Base-by-base conservation (phyloP, 2,797 vertebrate genomes). In the Philypnodon macrostomus region DNA sequence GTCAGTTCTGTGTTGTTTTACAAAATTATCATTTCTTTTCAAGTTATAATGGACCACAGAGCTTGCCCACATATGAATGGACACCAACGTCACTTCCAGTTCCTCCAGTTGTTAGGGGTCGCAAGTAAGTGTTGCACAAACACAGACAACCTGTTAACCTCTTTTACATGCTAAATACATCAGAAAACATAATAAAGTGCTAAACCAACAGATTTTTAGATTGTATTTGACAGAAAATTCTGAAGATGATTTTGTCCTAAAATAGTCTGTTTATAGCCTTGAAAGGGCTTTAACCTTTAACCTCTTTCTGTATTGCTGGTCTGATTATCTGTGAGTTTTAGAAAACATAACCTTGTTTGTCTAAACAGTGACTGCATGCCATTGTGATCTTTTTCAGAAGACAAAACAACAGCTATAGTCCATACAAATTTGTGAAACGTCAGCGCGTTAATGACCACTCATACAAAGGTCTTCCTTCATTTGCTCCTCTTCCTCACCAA, bases 341-440 rank as follows among this genome's bases (percentile, higher is more conserved):
- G 16, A 19, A 11, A 21, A 8, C 7, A 5, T 12, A 44, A 11
- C 4, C 4, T 10, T 11, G 17, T 7, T 12, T 3, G 5, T n/a
- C 26, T 24, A 10, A 24, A 23, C 31, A 23, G 24, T 15, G 2
- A 7, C 4, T 15, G 14, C 14, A 16, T 33, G 16, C 26, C 32
- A 8, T 47, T 4, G 9, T 60, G 59, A 1, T 45, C 9, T 73
- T 55, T 84, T 80, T 46, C 67, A 98, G 95, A 91, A 92, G 95
- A 67, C 87, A 69, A 54, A 81, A 63, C 40, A 80, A 82, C 12
- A 87, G 91, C 19, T 71, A 79, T 56, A 78, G 24, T 38, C 54
- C 81, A 18, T 11, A 17, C 21, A 54, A 74, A 53, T 70, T 77
- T 33, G 50, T 75, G 48, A 98, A 98, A 79, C 87, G 93, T 3